Evolutionary conservation across 1,140 invertebrate species (phyloP), one percentile per base, ranked within the genome.

Genomic region (Bombus huntii): DNA sequence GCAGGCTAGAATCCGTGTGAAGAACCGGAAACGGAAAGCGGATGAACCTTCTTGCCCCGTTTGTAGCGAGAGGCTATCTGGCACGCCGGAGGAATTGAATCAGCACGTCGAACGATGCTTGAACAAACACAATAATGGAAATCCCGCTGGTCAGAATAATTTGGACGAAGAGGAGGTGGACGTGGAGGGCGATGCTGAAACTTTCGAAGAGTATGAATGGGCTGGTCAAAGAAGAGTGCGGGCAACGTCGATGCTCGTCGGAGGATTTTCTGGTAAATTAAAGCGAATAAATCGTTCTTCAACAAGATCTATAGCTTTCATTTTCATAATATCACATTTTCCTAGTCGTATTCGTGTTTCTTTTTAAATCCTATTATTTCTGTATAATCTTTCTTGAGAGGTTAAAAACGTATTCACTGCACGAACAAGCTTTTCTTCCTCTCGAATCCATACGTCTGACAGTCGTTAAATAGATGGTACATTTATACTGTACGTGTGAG

Each of bases 181-280:
- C 90, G 97, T 97, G 34, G 97, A 97, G 92, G 96, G 97, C 39
- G 97, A 97, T 87, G 93, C 95, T 13, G 96, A 96, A 84, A 95
- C 95, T 62, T 98, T 96, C 92, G 97, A 98, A 90, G 97, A 98
- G 89, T 98, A 98, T 91, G 97, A 97, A 91, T 98, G 97, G 97
- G 97, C 97, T 18, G 97, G 97, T 4, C 97, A 98, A 91, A 97
- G 96, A 84, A 95, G 97, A 91, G 96, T 98, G 62, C 95, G 97
- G 59, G 97, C 96, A 2, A 97, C 97, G 0, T 96, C 96, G 15
- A 94, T 98, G 89, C 95, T 98, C 39, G 96, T 97, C 88, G 97
- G 97, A 18, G 97, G 97, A 68, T 97, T 97, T 89, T 96, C 96
- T 84, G 96, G 96, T 97, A 87, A 92, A 93, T 73, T 34, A 10